Base-by-base conservation (phyloP, 2,797 vertebrate genomes). In the Picus viridis region DNA sequence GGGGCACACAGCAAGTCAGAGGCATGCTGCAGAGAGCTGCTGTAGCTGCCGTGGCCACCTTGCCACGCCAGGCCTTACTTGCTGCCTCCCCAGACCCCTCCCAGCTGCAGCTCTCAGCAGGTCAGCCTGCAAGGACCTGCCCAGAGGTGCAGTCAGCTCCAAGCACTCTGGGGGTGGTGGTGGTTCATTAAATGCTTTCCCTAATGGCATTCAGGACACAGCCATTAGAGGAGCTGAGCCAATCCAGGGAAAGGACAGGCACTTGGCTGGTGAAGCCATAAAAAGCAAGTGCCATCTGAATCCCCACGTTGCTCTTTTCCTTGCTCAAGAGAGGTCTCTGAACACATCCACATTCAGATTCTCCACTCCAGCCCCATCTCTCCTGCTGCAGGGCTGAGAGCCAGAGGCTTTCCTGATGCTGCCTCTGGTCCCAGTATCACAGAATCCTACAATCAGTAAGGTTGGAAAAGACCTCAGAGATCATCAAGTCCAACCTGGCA, bases 171-270 rank as follows among this genome's bases (percentile, higher is more conserved):
- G 7, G 58, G 9, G 3, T 61, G 63, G 16, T 64, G 47, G 1
- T 87, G 82, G 73, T 92, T 89, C 71, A 65, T 90, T 88, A 87
- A 79, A 61, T 74, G 39, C 14, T 43, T 89, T 80, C 64, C 61
- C n/a, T 70, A 78, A 56, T 63, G 49, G 34, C 57, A n/a, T 32
- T 10, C 20, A 47, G 19, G 47, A 47, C 47, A 47, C 19, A 47
- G 27, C 30, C 34, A 15, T 92, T 78, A 72, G 59, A 39, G 24
- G 16, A 29, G 6, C 85, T 64, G 39, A 88, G 59, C 88, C 70
- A 92, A 10, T 68, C 45, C 41, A 30, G 30, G 45, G 32, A 94
- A 94, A 90, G 73, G 57, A 41, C 61, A 82, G 69, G 63, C 79
- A 16, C 76, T 88, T 69, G 69, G 75, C 75, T 93, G 22, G 27